phyloP scores from a whole-genome alignment of 2,797 vertebrate species.

The Rhynchotus rufescens region DNA sequence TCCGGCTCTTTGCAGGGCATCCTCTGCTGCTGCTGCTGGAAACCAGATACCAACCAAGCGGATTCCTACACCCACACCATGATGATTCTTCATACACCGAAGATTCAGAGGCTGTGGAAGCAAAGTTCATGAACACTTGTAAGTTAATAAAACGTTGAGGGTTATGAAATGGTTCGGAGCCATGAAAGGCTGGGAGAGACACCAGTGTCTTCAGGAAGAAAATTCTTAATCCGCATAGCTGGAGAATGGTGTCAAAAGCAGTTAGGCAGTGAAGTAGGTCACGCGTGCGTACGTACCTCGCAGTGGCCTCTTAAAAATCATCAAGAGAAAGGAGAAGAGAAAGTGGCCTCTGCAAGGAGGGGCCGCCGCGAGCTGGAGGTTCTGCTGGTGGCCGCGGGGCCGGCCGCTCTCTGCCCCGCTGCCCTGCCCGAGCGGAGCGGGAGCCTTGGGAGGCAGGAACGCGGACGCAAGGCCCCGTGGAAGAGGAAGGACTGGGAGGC shows the following conservation, averaged over 20 bases:
- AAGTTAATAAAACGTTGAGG: neutral
- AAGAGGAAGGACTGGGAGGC: neutral
- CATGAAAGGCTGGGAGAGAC: neutral
- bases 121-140: neutral
- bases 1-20: neutral
- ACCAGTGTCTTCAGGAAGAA: neutral
- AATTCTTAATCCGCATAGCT: constrained; percentile 12
- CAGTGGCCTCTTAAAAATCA: neutral
- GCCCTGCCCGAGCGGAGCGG: neutral
- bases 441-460: neutral
- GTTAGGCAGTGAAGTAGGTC: constrained; percentile 21
- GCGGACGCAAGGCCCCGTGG: neutral
- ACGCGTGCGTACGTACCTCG: neutral
- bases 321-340: too few relatives aligned
- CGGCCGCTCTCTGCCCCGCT: constrained; percentile 1
- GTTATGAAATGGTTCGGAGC: neutral
- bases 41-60: neutral
- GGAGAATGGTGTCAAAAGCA: constrained; percentile 11
- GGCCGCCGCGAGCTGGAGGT: neutral
- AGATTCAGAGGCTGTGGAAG: neutral
- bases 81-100: neutral
- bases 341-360: neutral
- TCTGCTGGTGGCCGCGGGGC: neutral
- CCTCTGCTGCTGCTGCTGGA: neutral
- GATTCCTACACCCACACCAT: neutral